Base-by-base conservation (phyloP, 37 sponge, comb jelly and placozoan species). In the Cliona cf. orientalis region DNA sequence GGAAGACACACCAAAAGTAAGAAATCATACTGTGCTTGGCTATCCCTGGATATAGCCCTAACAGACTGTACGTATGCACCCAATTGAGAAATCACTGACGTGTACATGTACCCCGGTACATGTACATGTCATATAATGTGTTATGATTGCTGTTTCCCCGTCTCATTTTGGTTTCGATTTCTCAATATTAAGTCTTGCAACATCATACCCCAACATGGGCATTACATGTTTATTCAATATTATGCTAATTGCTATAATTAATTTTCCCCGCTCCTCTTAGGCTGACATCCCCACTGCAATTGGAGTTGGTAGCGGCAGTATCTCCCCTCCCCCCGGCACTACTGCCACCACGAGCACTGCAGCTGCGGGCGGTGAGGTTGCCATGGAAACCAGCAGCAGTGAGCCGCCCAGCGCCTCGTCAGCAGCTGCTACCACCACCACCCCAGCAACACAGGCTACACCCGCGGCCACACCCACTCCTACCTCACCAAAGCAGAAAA, bases 1-100 rank as follows among this genome's bases (percentile, higher is more conserved):
- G 41, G 99, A 98, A 58, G 99, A 98, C 70, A 89, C 91, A 21
- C 99, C 99, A 14, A 98, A 98, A 78, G 99, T 93, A 57, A 58
- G 56, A 46, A 56, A 70, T 32, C 72, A 45, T 42, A 78, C 58
- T 26, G 55, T 49, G 17, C 17, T n/a, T n/a, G n/a, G n/a, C n/a
- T n/a, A n/a, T n/a, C n/a, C n/a, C n/a, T n/a, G n/a, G n/a, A n/a
- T n/a, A n/a, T n/a, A n/a, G n/a, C n/a, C n/a, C n/a, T n/a, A n/a
- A n/a, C n/a, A n/a, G n/a, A n/a, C n/a, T n/a, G n/a, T n/a, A n/a
- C n/a, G n/a, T n/a, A n/a, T 19, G 55, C 55, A 49, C 11, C 55
- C 17, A 17, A 49, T 11, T 49, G 55, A 17, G 11, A 19, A 49
- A 49, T 19, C 14, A 19, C 14, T 19, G 17, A 49, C 55, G 17